Evolutionary conservation across 2,888 invertebrate species (phyloP), one percentile per base, ranked within the genome.

Genomic region (Calameuta filiformis): DNA sequence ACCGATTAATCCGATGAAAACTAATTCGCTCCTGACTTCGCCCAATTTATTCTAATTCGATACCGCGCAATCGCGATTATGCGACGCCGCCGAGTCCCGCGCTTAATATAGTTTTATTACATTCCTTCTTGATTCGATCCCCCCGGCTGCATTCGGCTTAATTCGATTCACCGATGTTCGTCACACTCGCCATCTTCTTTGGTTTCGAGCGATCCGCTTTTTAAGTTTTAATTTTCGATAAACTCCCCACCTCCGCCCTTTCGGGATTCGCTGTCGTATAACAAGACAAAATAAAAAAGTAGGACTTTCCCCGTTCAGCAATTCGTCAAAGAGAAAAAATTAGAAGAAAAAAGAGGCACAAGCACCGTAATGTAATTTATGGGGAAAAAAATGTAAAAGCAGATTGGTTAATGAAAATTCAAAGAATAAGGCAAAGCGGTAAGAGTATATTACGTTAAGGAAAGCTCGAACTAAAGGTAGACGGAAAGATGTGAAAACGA

Each of bases 1-100:
- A 83, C 80, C 89, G 89, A 90, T 91, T 90, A 89, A 90, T 90
- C 87, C 89, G 87, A 87, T 87, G 88, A 89, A 89, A 90, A 90
- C 90, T 90, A 90, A 90, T 90, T 89, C 88, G 86, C 85, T 83
- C 82, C 81, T 84, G 84, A 85, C 86, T 85, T 85, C 82, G 81
- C 79, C 81, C 80, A 81, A 88, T 87, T 87, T 87, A 85, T 85
- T 87, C 86, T 87, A 88, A 87, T 86, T 83, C 86, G 82, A 88
- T 87, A 56, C 84, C 81, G 79, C 78, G 76, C 35, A 35, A 56
- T 56, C 56, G 56, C 56, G 56, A 56, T 56, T 56, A 56, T 56
- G 56, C 15, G 56, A 23, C 56, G 56, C 56, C 23, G 56, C 23
- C 23, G 56, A 56, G 56, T 56, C 56, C 56, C 23, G 56, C 56